phyloP scores from a whole-genome alignment of 2,113 vertebrate species.

The Entomyzon cyanotis region DNA sequence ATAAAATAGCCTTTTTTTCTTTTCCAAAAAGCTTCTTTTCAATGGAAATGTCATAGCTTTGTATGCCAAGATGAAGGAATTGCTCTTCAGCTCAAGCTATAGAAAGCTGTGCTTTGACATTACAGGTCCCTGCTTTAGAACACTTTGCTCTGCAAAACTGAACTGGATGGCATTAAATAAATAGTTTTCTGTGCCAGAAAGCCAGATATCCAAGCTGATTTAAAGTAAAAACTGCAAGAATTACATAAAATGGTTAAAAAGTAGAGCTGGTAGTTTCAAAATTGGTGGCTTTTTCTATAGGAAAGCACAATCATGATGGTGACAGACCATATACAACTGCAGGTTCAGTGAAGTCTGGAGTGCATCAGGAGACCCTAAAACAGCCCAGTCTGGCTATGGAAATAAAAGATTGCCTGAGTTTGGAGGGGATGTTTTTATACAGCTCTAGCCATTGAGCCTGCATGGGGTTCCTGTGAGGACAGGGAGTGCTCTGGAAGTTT shows the following conservation, averaged over 20 bases:
- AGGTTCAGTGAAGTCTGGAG: neutral
- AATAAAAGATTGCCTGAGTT: neutral
- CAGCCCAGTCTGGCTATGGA: neutral
- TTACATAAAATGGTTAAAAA: neutral
- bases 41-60: neutral
- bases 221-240: neutral
- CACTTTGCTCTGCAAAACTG: neutral
- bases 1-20: neutral
- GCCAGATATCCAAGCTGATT: neutral
- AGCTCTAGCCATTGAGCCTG: neutral
- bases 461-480: rapidly evolving
- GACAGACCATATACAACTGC: neutral
- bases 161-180: neutral
- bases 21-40: neutral
- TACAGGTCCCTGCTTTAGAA: neutral
- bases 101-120: neutral
- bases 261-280: neutral
- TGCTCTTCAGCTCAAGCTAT: neutral
- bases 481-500: neutral
- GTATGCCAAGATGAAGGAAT: neutral
- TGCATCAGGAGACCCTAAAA: neutral
- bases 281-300: neutral
- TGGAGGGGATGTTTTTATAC: neutral
- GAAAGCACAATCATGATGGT: rapidly evolving
- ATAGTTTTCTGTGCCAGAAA: neutral